Percentiles rank a stretch among this genome's conserved stretches.
Evolutionary conservation across 2,797 vertebrate genomes (phyloP).

Genomic region (Macropus fuliginosus): DNA sequence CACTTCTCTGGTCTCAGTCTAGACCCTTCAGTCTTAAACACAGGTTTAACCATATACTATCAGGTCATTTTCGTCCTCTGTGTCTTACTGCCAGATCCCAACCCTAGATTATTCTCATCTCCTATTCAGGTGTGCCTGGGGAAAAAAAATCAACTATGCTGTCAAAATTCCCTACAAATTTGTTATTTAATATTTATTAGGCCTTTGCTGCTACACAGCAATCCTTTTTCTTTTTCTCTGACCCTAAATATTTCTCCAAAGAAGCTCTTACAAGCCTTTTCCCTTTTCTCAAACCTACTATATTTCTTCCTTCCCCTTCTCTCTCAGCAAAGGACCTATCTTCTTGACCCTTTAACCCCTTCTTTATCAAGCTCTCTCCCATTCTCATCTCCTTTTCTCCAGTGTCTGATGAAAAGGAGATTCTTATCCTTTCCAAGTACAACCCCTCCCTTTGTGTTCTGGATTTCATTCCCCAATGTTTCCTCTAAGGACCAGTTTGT

Average conservation of each 20-base stretch:
- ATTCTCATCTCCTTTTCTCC: background rate
- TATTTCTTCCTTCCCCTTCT: background rate
- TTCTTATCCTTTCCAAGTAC: background rate
- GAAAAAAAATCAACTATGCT: background rate
- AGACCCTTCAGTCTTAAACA: too few relatives aligned
- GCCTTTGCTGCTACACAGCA: background rate
- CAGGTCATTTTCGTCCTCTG: background rate
- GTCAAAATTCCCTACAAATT: background rate
- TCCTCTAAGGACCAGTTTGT: background rate
- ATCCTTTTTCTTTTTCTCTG: background rate
- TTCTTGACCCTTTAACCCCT: background rate
- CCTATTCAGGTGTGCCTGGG: background rate
- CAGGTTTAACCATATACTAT: background rate
- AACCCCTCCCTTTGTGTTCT: constrained; percentile 46
- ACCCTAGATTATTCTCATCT: background rate
- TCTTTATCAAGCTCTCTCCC: background rate
- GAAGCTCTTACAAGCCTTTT: background rate
- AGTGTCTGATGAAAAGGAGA: background rate
- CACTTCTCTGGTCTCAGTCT: background rate
- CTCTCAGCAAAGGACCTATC: background rate
- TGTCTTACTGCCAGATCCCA: background rate
- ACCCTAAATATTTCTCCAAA: background rate
- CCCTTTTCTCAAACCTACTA: background rate
- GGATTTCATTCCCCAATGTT: background rate
- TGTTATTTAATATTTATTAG: too few relatives aligned